Conservation (phyloP, 1,140 invertebrate species). For the Leptinotarsa defecta region DNA sequence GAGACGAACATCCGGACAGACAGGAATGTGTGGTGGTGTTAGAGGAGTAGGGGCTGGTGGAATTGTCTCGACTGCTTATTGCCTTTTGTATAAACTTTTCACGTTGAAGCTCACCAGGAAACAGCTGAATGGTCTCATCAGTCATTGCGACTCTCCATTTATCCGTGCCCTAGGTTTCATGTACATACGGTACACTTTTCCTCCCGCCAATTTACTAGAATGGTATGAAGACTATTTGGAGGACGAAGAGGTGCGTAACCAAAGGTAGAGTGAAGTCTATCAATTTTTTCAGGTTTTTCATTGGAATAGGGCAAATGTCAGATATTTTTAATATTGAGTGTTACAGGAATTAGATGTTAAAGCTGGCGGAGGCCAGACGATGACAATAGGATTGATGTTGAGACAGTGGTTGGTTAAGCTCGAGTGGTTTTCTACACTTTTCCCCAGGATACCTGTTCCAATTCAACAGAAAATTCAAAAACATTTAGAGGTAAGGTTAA, state of each 20-base stretch:
- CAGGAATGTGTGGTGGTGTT: conserved; percentile 99
- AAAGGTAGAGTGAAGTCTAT: conserved; percentile 54
- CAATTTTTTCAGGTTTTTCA: conserved; percentile 31
- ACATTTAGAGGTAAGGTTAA: conserved; percentile 63
- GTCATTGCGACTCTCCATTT: conserved; percentile 95
- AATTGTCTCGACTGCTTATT: conserved; percentile 98
- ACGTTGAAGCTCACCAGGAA: conserved; percentile 95
- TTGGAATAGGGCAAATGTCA: not conserved
- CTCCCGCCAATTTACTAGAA: conserved; percentile 90
- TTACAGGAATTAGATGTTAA: conserved; percentile 91
- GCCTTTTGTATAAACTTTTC: conserved; percentile 97
- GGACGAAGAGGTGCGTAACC: conserved; percentile 80
- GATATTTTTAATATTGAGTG: conserved; percentile 11
- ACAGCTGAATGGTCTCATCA: conserved; percentile 94
- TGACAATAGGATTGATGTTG: conserved; percentile 93
- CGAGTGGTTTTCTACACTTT: conserved; percentile 97
- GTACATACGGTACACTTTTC: conserved; percentile 91
- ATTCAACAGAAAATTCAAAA: conserved; percentile 91
- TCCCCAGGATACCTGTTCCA: conserved; percentile 98
- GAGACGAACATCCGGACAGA: conserved; percentile 88
- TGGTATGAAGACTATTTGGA: conserved; percentile 98
- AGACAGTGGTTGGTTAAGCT: conserved; percentile 93
- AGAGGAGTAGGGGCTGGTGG: conserved; percentile 98
- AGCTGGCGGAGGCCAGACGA: conserved; percentile 92
- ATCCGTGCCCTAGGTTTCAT: conserved; percentile 89